Evolutionary conservation across 2,888 invertebrate species (phyloP).

Genomic region (Liodrosophila aerea): DNA sequence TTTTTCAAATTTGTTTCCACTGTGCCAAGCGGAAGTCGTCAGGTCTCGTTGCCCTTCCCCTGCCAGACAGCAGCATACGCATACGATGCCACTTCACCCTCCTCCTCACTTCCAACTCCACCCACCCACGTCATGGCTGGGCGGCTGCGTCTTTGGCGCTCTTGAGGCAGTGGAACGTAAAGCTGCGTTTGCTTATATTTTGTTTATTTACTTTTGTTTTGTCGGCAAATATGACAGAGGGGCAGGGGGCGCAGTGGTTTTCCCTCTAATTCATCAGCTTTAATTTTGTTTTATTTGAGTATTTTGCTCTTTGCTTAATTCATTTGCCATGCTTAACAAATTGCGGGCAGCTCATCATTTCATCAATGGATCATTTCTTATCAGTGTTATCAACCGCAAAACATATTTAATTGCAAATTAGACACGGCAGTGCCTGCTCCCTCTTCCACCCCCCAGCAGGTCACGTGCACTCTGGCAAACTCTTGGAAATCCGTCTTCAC

Average conservation of each 20-base stretch:
- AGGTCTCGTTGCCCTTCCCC: background rate
- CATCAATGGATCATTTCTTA: background rate
- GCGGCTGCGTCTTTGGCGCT: constrained; percentile 50
- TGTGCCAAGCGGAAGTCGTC: constrained; percentile 52
- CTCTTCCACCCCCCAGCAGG: constrained; percentile 9
- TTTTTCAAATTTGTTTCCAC: constrained; percentile 39
- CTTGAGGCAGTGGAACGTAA: constrained; percentile 60
- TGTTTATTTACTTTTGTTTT: constrained; percentile 21
- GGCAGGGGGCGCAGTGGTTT: background rate
- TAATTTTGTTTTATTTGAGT: too few species aligned
- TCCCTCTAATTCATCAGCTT: too few species aligned
- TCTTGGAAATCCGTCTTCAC: background rate
- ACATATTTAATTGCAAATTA: constrained; percentile 66
- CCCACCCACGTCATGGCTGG: constrained; percentile 62
- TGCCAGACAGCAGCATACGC: constrained; percentile 5
- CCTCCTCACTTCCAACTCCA: constrained; percentile 5
- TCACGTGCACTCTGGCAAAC: constrained; percentile 33
- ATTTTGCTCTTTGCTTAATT: constrained; percentile 12
- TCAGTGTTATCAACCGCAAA: constrained; percentile 9
- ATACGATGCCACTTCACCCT: background rate
- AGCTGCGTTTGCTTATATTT: constrained; percentile 47
- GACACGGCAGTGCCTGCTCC: constrained; percentile 27
- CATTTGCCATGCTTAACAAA: too few species aligned
- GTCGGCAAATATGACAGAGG: background rate
- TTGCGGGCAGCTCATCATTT: too few species aligned